Percentiles rank a stretch among this genome's conserved stretches.
Conservation (phyloP, 1,140 invertebrate genomes). For the Chelonus insularis region DNA sequence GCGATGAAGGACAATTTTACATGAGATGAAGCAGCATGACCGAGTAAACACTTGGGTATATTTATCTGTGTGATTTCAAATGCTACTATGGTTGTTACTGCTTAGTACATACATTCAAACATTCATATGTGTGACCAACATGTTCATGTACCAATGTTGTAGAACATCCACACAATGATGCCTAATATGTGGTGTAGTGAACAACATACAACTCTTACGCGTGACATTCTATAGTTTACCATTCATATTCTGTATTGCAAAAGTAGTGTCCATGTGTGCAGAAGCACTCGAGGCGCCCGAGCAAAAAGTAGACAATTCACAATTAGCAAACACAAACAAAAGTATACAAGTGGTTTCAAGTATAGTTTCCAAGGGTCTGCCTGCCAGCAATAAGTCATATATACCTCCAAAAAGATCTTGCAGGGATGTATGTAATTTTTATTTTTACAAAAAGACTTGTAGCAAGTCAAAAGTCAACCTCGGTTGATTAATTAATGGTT, state of each 20-base stretch:
- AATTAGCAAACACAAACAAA: conserved; percentile 61
- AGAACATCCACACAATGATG: too few species aligned
- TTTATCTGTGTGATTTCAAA: too few species aligned
- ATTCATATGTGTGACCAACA: conserved; percentile 14
- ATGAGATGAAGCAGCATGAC: conserved; percentile 40
- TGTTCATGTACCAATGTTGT: too few species aligned
- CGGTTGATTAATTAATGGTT: too few species aligned
- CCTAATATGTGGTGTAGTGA: too few species aligned
- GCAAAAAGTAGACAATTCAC: conserved; percentile 60
- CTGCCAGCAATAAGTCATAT: conserved; percentile 16
- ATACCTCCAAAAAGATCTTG: too few species aligned
- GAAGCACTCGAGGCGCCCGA: conserved; percentile 29
- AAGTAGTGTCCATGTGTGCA: conserved; percentile 34
- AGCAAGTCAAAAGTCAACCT: too few species aligned
- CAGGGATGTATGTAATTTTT: too few species aligned
- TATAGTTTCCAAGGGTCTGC: conserved; percentile 32
- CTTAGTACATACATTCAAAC: not conserved
- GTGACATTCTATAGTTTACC: too few species aligned
- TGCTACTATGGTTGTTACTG: too few species aligned
- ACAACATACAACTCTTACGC: too few species aligned
- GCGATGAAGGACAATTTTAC: conserved; percentile 38
- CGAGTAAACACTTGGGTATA: not conserved
- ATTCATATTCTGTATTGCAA: not conserved
- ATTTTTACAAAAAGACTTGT: too few species aligned
- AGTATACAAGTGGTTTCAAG: conserved; percentile 52